Evolutionary conservation across 2,797 vertebrate genomes (phyloP).

Genomic region (Acanthurus lineatus): DNA sequence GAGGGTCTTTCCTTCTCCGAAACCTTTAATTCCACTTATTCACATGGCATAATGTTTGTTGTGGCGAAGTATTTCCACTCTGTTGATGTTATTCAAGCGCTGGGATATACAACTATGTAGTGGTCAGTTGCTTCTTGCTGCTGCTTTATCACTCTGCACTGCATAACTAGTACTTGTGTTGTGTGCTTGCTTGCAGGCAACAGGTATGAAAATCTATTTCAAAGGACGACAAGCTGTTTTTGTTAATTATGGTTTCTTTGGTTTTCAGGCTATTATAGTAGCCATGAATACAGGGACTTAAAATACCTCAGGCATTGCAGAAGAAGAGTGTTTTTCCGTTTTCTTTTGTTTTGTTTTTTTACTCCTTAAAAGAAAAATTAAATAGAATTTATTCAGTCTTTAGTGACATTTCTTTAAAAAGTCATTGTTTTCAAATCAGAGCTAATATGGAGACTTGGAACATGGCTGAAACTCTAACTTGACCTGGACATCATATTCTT

Average conservation of each 20-base stretch:
- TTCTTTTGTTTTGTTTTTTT: background rate
- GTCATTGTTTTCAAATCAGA: background rate
- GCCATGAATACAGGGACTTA: background rate
- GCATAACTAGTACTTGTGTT: no score
- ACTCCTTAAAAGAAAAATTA: background rate
- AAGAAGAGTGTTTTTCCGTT: background rate
- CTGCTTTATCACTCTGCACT: no score
- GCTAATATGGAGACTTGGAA: background rate
- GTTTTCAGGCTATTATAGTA: no score
- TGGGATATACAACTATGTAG: no score
- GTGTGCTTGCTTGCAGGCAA: background rate
- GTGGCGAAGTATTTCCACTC: no score
- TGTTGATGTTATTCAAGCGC: no score
- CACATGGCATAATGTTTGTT: no score
- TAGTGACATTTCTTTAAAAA: background rate
- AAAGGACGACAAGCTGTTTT: background rate
- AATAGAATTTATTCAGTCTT: background rate
- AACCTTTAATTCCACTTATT: no score
- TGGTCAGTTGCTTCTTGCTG: no score
- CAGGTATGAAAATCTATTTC: conserved; percentile 3
- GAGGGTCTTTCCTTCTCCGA: no score
- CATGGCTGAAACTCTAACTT: background rate
- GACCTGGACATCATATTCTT: background rate
- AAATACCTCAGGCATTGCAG: background rate
- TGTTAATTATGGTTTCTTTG: background rate